phyloP scores from a whole-genome alignment of 2,888 invertebrate species.

The Melanchra persicariae region DNA sequence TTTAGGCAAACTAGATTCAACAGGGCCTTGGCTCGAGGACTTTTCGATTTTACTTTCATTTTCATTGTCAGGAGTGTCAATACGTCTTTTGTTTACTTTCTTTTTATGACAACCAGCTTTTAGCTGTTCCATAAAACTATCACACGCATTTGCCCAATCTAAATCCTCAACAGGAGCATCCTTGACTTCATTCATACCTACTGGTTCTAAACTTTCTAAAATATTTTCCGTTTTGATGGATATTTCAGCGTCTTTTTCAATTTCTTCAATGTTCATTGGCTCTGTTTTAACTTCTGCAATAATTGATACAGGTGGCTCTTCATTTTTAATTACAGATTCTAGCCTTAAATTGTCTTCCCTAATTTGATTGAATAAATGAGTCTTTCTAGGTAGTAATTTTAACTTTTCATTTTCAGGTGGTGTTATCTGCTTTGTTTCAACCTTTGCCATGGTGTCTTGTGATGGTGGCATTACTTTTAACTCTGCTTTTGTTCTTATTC shows the following conservation, averaged over 20 bases:
- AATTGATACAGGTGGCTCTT: conserved; percentile 88
- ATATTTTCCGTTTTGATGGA: conserved; percentile 83
- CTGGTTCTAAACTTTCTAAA: conserved; percentile 72
- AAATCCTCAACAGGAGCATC: conserved; percentile 78
- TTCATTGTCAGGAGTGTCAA: conserved; percentile 75
- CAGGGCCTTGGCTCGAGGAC: conserved; percentile 39
- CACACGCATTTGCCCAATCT: conserved; percentile 93
- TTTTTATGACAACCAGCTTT: conserved; percentile 91
- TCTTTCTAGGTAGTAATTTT: conserved; percentile 80
- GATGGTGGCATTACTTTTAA: conserved; percentile 92
- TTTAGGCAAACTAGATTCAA: conserved; percentile 52
- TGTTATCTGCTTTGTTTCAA: conserved; percentile 70
- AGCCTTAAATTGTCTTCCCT: conserved; percentile 84
- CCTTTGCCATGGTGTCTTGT: conserved; percentile 77
- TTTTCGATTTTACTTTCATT: conserved; percentile 72
- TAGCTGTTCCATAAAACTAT: conserved; percentile 95
- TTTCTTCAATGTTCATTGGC: conserved; percentile 92
- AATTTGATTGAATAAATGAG: conserved; percentile 87
- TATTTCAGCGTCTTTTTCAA: conserved; percentile 91
- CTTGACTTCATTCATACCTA: conserved; percentile 56
- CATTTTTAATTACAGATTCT: conserved; percentile 91
- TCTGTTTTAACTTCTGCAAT: conserved; percentile 92
- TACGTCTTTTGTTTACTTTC: conserved; percentile 89
- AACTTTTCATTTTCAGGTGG: conserved; percentile 73
- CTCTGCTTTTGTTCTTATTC: conserved; percentile 97